These are phyloP conservation scores for Edolisoma coerulescens DNA, from an alignment of 2,113 vertebrate genomes.

Conservation along the genomic window DNA sequence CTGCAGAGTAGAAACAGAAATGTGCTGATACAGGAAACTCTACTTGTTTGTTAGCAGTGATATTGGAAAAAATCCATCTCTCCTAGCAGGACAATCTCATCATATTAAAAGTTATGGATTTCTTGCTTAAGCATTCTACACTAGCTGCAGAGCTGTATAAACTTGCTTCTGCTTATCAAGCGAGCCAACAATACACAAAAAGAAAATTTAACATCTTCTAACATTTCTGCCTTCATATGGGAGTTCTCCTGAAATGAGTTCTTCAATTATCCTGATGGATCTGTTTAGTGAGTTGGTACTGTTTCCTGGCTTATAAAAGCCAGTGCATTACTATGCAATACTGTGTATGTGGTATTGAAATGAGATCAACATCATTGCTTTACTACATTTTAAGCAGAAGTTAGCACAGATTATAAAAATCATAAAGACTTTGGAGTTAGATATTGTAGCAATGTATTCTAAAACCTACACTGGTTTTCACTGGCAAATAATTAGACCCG, in stretches of 20 bases:
- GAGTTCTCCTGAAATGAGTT: conserved; percentile 65
- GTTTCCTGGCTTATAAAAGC: conserved; percentile 62
- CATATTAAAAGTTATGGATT: conserved; percentile 93
- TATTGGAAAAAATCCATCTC: conserved; percentile 91
- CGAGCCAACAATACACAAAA: conserved; percentile 61
- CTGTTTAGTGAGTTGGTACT: conserved; percentile 61
- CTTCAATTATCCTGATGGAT: conserved; percentile 69
- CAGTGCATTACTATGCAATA: conserved; percentile 50
- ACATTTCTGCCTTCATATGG: conserved; percentile 62
- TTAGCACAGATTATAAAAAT: conserved; percentile 55
- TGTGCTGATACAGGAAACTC: conserved; percentile 77
- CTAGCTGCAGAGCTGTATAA: conserved; percentile 79
- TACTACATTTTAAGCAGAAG: conserved; percentile 65
- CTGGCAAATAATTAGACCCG: not conserved
- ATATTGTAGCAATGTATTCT: not conserved
- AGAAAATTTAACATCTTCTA: conserved; percentile 70
- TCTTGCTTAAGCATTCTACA: conserved; percentile 85
- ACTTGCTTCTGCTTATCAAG: conserved; percentile 69
- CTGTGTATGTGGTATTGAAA: conserved; percentile 48
- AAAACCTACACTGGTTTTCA: not conserved
- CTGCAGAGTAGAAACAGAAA: conserved; percentile 66
- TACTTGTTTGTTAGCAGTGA: conserved; percentile 88
- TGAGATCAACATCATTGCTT: conserved; percentile 59
- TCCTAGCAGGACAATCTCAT: conserved; percentile 94
- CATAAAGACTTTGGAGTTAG: conserved; percentile 24